These are phyloP conservation scores for Junco hyemalis DNA, from an alignment of 2,113 vertebrate genomes.

Conservation along the genomic window DNA sequence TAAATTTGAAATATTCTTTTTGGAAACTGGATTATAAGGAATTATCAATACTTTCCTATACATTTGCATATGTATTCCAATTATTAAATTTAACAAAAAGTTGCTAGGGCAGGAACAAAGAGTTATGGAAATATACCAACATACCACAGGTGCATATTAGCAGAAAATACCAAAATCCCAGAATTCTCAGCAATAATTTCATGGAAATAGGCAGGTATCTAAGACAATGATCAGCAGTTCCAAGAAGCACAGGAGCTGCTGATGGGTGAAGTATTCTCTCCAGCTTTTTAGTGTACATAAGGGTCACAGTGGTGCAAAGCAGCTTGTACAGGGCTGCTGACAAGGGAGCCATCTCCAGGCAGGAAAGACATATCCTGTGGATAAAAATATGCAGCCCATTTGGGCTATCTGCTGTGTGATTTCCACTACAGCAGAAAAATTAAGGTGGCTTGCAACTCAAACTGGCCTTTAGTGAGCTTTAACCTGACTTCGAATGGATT, in stretches of 20 bases:
- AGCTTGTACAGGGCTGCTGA: neutral
- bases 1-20: neutral
- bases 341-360: neutral
- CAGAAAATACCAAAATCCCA: neutral
- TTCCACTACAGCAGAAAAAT: neutral
- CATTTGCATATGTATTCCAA: neutral
- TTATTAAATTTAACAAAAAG: neutral
- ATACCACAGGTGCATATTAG: accelerated
- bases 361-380: neutral
- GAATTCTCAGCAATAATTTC: neutral
- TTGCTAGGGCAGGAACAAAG: neutral
- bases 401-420: neutral
- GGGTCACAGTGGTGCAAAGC: neutral
- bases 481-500: neutral
- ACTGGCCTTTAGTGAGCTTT: neutral
- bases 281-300: neutral
- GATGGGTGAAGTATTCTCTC: neutral
- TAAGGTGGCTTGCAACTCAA: neutral
- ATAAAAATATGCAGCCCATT: neutral
- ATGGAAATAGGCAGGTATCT: neutral
- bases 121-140: neutral
- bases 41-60: neutral
- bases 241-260: neutral
- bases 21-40: neutral
- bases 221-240: neutral